phyloP scores from a whole-genome alignment of 2,888 invertebrate species.

The Orthonevra nobilis region DNA sequence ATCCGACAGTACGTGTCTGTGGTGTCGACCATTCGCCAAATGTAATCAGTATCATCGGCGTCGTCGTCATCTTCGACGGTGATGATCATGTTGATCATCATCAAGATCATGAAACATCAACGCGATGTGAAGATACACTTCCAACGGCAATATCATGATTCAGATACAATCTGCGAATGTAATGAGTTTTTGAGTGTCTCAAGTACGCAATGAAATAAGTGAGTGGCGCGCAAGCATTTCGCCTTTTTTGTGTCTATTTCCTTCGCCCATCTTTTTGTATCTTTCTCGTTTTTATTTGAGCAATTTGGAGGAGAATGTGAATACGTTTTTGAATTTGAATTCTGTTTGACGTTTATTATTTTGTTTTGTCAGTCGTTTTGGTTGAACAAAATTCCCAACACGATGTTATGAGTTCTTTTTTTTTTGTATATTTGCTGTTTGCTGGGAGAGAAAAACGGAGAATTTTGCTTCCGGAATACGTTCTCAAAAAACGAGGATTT shows the following conservation, averaged over 20 bases:
- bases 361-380: constrained; percentile 22
- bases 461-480: constrained; percentile 63
- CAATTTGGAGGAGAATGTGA: constrained; percentile 32
- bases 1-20: constrained; percentile 23
- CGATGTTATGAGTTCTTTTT: constrained; percentile 37
- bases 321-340: constrained; percentile 49
- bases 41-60: constrained; percentile 26
- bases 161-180: constrained; percentile 32
- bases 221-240: constrained; percentile 48
- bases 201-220: constrained; percentile 34
- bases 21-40: constrained; percentile 18
- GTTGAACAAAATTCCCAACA: constrained; percentile 54
- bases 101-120: constrained; percentile 42
- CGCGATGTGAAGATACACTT: constrained; percentile 17
- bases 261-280: constrained; percentile 11
- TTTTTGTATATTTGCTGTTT: no score
- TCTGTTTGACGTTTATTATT: constrained; percentile 21
- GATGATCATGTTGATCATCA: constrained; percentile 10
- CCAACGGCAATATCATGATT: constrained; percentile 39
- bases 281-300: constrained; percentile 44
- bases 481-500: constrained; percentile 30
- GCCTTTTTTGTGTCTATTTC: no score
- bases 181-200: constrained; percentile 57
- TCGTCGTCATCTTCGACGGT: not conserved
- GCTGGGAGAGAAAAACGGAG: constrained; percentile 42